Base-by-base conservation (phyloP, 2,797 vertebrate genomes). In the Telmatherina bonti region DNA sequence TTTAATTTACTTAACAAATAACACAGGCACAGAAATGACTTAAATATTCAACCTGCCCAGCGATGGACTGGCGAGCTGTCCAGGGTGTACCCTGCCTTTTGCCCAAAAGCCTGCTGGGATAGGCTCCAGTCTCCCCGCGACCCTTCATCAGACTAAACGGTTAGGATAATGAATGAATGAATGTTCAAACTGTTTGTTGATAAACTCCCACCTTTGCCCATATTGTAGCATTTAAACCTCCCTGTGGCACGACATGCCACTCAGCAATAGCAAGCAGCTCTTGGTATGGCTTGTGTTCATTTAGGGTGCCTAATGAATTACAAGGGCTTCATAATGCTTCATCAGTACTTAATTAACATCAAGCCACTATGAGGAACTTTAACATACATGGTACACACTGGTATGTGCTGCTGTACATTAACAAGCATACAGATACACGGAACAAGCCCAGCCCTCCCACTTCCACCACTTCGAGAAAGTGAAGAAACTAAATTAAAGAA, bases 281-380 rank as follows among this genome's bases (percentile, higher is more conserved):
- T 86, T 57, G 18, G 70, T 86, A 62, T 79, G 81, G 79, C 85
- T 79, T 79, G 85, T 91, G 85, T 88, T 92, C 70, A 90, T 90
- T 89, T 86, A 87, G 82, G 80, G 55, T 74, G 80, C 84, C 80
- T 92, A 92, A 92, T 92, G 87, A 93, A 91, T 90, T 92, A 93
- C 91, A 90, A 86, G 87, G 79, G 65, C 81, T 80, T 81, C 27
- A 29, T 91, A 89, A 92, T 91, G 84, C 87, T 84, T 79, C 76
- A n/a, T n/a, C n/a, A n/a, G n/a, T n/a, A n/a, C n/a, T n/a, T n/a
- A n/a, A n/a, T n/a, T n/a, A n/a, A 82, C 90, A 88, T 75, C 84
- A 76, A 85, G 79, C 85, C 87, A 83, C 67, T 67, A 82, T 64
- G 79, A 70, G 63, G 64, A 75, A 65, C 76, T 83, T 81, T 56